A percentile compares a stretch with the other conserved stretches of the same genome.
These are phyloP conservation scores for Galleria mellonella DNA, from an alignment of 1,140 invertebrate species.

Conservation along the genomic window DNA sequence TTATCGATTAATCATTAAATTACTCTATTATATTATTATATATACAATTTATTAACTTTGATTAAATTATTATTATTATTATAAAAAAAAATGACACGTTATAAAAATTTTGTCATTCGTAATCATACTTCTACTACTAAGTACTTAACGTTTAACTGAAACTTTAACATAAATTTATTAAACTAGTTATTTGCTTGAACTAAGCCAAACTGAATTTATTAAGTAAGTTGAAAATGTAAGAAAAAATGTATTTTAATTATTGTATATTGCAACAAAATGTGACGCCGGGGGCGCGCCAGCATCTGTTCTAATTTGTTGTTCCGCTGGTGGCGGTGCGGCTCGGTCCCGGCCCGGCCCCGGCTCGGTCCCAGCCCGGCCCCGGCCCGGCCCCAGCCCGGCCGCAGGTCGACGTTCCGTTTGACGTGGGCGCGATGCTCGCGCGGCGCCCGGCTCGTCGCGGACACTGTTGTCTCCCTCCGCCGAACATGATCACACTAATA, in stretches of 20 bases:
- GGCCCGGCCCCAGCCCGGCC: constrained; percentile 10
- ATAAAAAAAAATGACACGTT: constrained; percentile 63
- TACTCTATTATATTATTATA: constrained; percentile 75
- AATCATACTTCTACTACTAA: constrained; percentile 72
- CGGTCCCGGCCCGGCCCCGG: neutral
- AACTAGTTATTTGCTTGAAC: constrained; percentile 73
- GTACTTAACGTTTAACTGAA: constrained; percentile 71
- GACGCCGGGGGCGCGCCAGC: constrained; percentile 27
- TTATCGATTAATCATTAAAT: constrained; percentile 76
- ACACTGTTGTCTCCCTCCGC: constrained; percentile 63
- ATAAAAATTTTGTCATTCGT: constrained; percentile 73
- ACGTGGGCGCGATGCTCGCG: constrained; percentile 9
- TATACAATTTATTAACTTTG: constrained; percentile 75
- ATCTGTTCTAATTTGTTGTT: constrained; percentile 18
- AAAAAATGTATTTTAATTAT: constrained; percentile 73
- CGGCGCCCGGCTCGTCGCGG: constrained; percentile 24
- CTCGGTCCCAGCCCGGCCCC: constrained; percentile 11
- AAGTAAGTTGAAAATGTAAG: constrained; percentile 73
- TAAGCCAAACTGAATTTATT: constrained; percentile 74
- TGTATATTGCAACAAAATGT: constrained; percentile 61
- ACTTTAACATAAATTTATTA: constrained; percentile 73
- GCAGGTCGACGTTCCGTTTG: neutral
- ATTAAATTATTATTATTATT: constrained; percentile 75
- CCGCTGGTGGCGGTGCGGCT: neutral
- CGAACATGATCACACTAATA: constrained; percentile 42